phyloP scores from a whole-genome alignment of 2,113 vertebrate species.

The Emydocephalus ijimae region DNA sequence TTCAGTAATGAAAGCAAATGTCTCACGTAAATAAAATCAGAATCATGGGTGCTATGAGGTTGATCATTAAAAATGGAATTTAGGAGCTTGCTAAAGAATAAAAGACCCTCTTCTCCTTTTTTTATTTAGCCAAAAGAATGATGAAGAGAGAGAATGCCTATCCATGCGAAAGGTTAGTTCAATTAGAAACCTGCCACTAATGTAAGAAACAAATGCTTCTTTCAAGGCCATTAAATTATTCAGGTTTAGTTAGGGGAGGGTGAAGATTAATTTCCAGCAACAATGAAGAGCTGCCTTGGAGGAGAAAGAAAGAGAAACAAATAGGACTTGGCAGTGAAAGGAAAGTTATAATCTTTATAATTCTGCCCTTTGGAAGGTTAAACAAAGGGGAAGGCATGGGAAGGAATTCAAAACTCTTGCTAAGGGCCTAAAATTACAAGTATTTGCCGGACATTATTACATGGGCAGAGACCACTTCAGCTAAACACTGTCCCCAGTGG shows the following conservation, averaged over 20 bases:
- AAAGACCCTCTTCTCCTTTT: conserved; percentile 12
- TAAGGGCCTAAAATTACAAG: not conserved
- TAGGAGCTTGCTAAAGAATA: conserved; percentile 30
- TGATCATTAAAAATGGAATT: conserved; percentile 57
- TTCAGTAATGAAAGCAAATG: not conserved
- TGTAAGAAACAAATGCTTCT: conserved; percentile 10
- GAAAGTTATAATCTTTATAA: not conserved
- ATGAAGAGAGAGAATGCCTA: conserved; percentile 1
- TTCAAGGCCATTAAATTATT: conserved; percentile 12
- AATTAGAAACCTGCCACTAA: conserved; percentile 36
- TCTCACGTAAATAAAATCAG: not conserved
- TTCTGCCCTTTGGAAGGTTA: not conserved
- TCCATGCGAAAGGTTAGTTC: not conserved
- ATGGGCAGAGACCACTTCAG: not conserved
- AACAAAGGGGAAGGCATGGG: not conserved
- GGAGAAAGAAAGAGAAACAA: conserved; percentile 1
- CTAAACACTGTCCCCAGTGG: not conserved
- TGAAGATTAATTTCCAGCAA: not conserved
- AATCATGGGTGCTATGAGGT: conserved; percentile 42
- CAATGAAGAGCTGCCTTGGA: not conserved
- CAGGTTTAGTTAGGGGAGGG: conserved; percentile 7
- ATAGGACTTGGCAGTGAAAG: not conserved
- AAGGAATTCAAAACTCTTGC: not conserved
- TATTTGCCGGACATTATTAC: not conserved
- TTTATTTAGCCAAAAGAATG: not conserved